Evolutionary conservation across 2,888 invertebrate genomes (phyloP).

Genomic region (Brachycybe producta): DNA sequence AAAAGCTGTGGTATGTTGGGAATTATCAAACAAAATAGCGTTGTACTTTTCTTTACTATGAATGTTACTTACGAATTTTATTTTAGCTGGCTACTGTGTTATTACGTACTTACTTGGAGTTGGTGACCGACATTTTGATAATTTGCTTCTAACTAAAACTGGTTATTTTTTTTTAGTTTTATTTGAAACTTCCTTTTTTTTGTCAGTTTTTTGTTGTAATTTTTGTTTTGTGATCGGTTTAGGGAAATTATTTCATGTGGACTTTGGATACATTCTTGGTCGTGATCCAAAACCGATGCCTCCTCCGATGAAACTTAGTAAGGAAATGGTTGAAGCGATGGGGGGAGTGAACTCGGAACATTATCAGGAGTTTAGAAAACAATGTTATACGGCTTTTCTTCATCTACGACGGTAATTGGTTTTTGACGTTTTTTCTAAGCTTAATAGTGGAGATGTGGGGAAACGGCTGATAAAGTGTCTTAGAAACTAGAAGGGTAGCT

Average conservation of each 20-base stretch:
- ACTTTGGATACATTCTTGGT: constrained; percentile 95
- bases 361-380: constrained; percentile 85
- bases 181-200: neutral
- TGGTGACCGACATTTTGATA: constrained; percentile 95
- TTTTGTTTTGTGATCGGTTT: neutral
- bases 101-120: constrained; percentile 96
- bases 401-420: constrained; percentile 66
- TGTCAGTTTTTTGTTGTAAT: neutral
- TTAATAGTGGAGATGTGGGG: too few relatives aligned
- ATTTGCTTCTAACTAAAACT: constrained; percentile 74
- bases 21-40: neutral
- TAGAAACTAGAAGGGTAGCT: too few relatives aligned
- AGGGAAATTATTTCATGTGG: constrained; percentile 79
- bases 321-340: constrained; percentile 99
- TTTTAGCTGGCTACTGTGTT: constrained; percentile 83
- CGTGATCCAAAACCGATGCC: constrained; percentile 97
- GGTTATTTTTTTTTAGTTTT: constrained; percentile 39
- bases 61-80: neutral
- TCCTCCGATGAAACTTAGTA: constrained; percentile 96
- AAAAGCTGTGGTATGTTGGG: constrained; percentile 59
- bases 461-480: too few relatives aligned
- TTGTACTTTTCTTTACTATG: neutral
- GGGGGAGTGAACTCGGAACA: constrained; percentile 80
- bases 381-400: constrained; percentile 90
- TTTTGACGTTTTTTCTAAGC: neutral